Base-by-base conservation (phyloP, 2,797 vertebrate species). In the Lycodopsis pacificus region DNA sequence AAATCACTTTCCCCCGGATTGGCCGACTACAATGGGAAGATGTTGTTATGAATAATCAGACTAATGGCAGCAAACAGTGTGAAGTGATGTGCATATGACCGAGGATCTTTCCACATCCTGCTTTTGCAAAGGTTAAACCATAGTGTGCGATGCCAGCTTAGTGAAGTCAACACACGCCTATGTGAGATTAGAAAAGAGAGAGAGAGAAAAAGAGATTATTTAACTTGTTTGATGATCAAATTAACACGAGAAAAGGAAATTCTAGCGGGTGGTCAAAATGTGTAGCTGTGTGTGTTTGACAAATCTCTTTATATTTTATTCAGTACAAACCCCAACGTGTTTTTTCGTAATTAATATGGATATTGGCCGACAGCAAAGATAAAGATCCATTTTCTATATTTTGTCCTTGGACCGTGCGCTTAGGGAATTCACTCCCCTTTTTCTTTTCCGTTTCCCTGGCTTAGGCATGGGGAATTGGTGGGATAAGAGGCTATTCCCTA, bases 401-500 rank as follows among this genome's bases (percentile, higher is more conserved):
- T 94, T 95, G 95, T 96, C 95, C 95, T 96, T 96, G 95, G 93
- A 93, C 92, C 92, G 89, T 83, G 87, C 90, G 85, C 90, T 87
- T 76, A 6, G 93, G 94, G 94, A 94, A 93, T 95, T 93, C 81
- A 88, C 91, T 92, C 91, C 91, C 90, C 91, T 88, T 92, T 93
- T 92, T 86, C 90, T 91, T 80, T 94, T 88, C 92, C 86, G 79
- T 91, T 88, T 92, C 87, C 90, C 91, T 90, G 87, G 92, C 91
- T 92, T 85, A 86, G 81, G 94, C 93, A 74, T 89, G 73, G 93
- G 93, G 95, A 93, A 94, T 94, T 93, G 94, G 92, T 90, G 91
- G 92, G 95, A 95, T 95, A 94, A 95, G 94, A 96, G 93, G 93
- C 95, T 94, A 95, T 95, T 95, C 95, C 95, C 93, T 94, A 95